These are phyloP conservation scores for Trematomus loennbergii DNA, from an alignment of 2,113 vertebrate species.

Conservation along the genomic window DNA sequence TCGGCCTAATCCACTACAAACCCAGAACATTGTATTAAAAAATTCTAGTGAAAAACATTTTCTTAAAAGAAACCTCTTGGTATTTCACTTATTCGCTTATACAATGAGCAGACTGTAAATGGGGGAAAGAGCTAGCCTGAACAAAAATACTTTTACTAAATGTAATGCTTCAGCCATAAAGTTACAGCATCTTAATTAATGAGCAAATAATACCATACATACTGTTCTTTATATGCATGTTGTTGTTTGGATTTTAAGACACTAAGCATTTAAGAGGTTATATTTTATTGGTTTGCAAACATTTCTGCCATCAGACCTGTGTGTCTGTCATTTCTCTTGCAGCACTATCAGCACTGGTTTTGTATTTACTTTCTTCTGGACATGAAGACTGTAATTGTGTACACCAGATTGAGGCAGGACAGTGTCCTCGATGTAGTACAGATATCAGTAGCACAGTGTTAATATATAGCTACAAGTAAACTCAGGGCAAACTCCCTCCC, in stretches of 20 bases:
- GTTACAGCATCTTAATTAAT: not conserved
- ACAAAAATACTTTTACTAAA: not conserved
- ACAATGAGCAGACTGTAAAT: not conserved
- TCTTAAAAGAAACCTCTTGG: not conserved
- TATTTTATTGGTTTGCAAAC: not conserved
- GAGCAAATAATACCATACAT: no score
- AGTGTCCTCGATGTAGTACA: conserved; percentile 32
- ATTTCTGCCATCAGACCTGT: not conserved
- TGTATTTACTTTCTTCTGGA: not conserved
- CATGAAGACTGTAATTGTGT: not conserved
- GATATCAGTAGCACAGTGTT: conserved; percentile 41
- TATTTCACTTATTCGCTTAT: not conserved
- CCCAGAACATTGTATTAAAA: not conserved
- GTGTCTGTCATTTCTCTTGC: conserved; percentile 11
- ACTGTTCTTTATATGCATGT: not conserved
- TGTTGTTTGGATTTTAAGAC: no score
- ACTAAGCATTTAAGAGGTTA: conserved; percentile 1
- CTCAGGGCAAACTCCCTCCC: conserved; percentile 24
- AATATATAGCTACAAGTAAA: conserved; percentile 36
- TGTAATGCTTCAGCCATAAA: not conserved
- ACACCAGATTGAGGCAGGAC: conserved; percentile 15
- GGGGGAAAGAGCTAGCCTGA: not conserved
- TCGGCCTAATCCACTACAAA: not conserved
- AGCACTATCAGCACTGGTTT: not conserved
- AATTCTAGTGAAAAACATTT: not conserved